Conservation (phyloP, 2,888 invertebrate genomes). For the Meta bourneti region DNA sequence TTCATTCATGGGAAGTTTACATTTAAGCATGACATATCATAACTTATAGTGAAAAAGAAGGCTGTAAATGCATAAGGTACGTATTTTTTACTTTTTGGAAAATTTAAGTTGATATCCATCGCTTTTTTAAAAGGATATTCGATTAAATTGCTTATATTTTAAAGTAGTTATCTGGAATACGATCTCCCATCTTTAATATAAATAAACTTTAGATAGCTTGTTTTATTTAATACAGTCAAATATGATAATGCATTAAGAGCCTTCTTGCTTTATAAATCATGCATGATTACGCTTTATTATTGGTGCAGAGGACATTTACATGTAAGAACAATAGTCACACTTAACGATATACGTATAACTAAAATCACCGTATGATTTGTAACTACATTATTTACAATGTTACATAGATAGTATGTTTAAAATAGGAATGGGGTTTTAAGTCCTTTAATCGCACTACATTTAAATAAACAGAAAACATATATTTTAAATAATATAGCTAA, state of each 20-base stretch:
- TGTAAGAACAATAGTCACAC: conserved; percentile 69
- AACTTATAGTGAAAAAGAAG: conserved; percentile 30
- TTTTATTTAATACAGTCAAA: not conserved
- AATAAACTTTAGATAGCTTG: not conserved
- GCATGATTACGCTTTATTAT: conserved; percentile 39
- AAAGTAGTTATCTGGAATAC: not conserved
- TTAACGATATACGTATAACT: conserved; percentile 74
- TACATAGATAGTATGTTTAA: conserved; percentile 56
- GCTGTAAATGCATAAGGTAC: not conserved
- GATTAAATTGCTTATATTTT: not conserved
- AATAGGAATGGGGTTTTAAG: conserved; percentile 65
- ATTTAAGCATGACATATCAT: conserved; percentile 16
- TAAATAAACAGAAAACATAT: not conserved
- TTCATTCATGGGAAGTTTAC: conserved; percentile 37
- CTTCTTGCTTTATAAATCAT: conserved; percentile 51
- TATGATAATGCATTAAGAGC: conserved; percentile 16
- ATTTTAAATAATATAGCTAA: not conserved
- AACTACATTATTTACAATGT: conserved; percentile 73
- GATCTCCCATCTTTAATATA: too few relatives aligned
- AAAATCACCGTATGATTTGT: conserved; percentile 68
- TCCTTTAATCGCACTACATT: conserved; percentile 1
- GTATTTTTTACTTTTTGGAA: too few relatives aligned
- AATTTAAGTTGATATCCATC: too few relatives aligned
- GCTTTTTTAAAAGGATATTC: too few relatives aligned
- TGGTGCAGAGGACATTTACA: conserved; percentile 69